phyloP scores from a whole-genome alignment of 2,113 vertebrate genomes.

The Leucopternis melanops region DNA sequence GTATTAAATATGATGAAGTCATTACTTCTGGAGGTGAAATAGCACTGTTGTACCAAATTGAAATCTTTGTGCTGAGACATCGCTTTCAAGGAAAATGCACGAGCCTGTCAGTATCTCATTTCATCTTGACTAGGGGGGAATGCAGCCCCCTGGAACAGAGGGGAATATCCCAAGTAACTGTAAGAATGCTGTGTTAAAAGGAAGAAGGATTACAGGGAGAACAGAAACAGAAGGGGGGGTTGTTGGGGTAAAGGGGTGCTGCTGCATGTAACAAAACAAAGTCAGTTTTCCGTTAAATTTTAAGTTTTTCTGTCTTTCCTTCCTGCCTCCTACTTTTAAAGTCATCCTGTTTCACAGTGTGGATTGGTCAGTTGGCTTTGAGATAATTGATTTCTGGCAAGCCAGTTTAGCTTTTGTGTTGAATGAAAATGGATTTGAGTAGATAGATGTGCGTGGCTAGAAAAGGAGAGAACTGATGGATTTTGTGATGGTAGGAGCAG shows the following conservation, averaged over 20 bases:
- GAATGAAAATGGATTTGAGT: neutral
- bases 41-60: neutral
- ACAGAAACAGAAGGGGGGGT: neutral
- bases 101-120: neutral
- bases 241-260: neutral
- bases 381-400: neutral
- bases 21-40: neutral
- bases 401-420: neutral
- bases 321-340: neutral
- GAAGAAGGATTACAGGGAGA: neutral
- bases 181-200: fast-evolving
- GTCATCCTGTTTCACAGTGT: neutral
- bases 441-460: neutral
- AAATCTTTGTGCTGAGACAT: neutral
- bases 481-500: neutral
- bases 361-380: neutral
- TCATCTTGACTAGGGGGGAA: neutral
- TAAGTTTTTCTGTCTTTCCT: neutral
- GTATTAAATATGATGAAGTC: neutral
- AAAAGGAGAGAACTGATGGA: neutral
- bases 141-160: neutral
- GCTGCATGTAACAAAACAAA: neutral
- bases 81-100: neutral
- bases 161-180: neutral
- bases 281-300: neutral